Evolutionary conservation across 2,797 vertebrate genomes (phyloP), one percentile per base, ranked within the genome.

Genomic region (Trachurus trachurus): DNA sequence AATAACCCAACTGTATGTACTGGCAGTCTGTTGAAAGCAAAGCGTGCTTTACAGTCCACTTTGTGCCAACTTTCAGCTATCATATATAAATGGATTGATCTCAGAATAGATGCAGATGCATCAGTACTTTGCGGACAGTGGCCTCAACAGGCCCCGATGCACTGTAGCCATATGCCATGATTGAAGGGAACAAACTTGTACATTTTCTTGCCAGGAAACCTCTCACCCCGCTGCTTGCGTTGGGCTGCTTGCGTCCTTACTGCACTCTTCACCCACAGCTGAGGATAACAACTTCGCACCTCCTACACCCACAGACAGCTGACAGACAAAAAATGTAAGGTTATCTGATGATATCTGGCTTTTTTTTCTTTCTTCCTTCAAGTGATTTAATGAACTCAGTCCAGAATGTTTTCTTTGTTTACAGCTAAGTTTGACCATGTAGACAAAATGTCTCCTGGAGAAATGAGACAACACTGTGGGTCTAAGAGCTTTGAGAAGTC

Each of bases 221-320:
- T 80, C 31, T 61, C 61, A 42, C 50, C 21, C 42, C 4, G 0
- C 34, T 37, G 49, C 57, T 47, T 34, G 40, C 9, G 4, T 29
- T 60, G 26, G 1, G 3, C 3, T 26, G 26, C 26, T 26, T 26
- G 26, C 26, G 16, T 71, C 39, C 44, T 53, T 34, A 22, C 7
- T 77, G 66, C 45, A 56, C 62, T 77, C 66, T 64, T 65, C 19
- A 63, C 70, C 74, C 73, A 39, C 31, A 70, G 74, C 66, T 11
- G 66, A 69, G 45, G 45, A 71, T 78, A 81, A 58, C 53, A 71
- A 54, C 71, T 68, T 70, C 50, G 70, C 34, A 52, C 73, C 39
- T 78, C 61, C 40, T 45, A 44, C 62, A 53, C 47, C 47, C 39
- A 39, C 21, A 72, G 56, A 19, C 50, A 34, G 52, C 61, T 11